Base-by-base conservation (phyloP, 2,113 vertebrate species). In the Panthera leo region DNA sequence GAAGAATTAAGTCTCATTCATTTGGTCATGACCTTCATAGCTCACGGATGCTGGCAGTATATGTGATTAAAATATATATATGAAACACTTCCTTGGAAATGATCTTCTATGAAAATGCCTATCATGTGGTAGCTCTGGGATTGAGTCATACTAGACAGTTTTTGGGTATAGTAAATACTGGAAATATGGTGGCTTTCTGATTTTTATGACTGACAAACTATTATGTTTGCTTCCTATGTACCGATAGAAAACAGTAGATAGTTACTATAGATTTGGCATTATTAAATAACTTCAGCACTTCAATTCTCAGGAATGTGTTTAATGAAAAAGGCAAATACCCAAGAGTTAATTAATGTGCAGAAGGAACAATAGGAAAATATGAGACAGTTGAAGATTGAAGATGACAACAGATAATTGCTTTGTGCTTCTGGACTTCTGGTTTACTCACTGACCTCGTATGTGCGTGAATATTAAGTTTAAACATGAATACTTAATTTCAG, bases 21-120 rank as follows among this genome's bases (percentile, higher is more conserved):
- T 61, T 58, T 89, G 48, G 80, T 55, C 29, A 75, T 86, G 85
- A 31, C n/a, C 48, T 85, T 93, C 48, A 89, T 84, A 36, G 19
- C 34, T 95, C 45, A 76, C 0, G 21, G 85, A 71, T 96, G 78
- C 29, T 58, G 83, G 63, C 13, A 95, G 55, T 45, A 58, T 48
- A 70, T 18, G 34, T 55, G 85, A 94, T 84, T 93, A 67, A 95
- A 96, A 7, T 79, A 85, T 31, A 34, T 71, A 94, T 42, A 83
- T 76, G 55, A 93, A 93, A 92, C 67, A 90, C 10, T 68, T 84
- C 89, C 78, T 75, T 97, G 48, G 63, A 93, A 93, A 95, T 70
- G 29, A 90, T 61, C 48, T 80, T 94, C 89, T 80, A 34, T 53
- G 93, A 96, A 96, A 96, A 96, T 0, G 3, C 42, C 85, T 53